Percentiles rank a stretch among this genome's conserved stretches.
Conservation (phyloP, 1,140 invertebrate species). For the Drosophila nannoptera region DNA sequence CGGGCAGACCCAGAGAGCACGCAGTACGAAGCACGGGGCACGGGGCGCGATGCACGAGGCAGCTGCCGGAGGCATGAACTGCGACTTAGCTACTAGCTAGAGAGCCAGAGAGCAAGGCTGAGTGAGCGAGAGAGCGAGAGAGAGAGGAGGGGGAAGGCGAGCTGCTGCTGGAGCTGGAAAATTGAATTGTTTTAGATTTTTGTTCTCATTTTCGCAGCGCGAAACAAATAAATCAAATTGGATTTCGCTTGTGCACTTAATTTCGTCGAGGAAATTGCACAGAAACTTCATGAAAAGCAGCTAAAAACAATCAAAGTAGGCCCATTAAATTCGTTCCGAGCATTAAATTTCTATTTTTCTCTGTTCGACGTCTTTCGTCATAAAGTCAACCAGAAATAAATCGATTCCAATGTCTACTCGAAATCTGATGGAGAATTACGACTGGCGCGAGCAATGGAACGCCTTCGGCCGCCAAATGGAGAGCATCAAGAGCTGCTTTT, state of each 20-base stretch:
- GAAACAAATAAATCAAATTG: constrained; percentile 74
- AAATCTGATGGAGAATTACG: constrained; percentile 18
- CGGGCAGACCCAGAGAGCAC: not conserved
- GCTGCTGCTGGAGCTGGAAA: constrained; percentile 46
- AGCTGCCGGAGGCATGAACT: constrained; percentile 1
- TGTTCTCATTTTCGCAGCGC: constrained; percentile 36
- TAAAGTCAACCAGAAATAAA: not conserved
- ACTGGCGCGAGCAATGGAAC: not conserved
- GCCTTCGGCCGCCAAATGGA: not conserved
- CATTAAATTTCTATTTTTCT: constrained; percentile 1
- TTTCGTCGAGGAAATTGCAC: constrained; percentile 50
- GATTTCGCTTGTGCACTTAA: constrained; percentile 72
- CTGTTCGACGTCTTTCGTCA: not conserved
- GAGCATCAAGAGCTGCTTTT: constrained; percentile 37
- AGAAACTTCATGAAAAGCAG: constrained; percentile 53
- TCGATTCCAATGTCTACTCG: constrained; percentile 13
- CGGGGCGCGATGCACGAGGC: constrained; percentile 1
- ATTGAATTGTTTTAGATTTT: constrained; percentile 77
- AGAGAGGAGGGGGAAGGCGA: not conserved
- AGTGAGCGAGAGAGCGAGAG: not conserved
- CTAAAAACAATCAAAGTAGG: constrained; percentile 31
- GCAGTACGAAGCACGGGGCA: not conserved
- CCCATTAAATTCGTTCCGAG: not conserved
- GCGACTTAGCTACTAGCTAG: constrained; percentile 5
- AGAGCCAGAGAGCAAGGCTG: not conserved